phyloP scores from a whole-genome alignment of 2,797 vertebrate genomes.

The Phaenicophaeus curvirostris region DNA sequence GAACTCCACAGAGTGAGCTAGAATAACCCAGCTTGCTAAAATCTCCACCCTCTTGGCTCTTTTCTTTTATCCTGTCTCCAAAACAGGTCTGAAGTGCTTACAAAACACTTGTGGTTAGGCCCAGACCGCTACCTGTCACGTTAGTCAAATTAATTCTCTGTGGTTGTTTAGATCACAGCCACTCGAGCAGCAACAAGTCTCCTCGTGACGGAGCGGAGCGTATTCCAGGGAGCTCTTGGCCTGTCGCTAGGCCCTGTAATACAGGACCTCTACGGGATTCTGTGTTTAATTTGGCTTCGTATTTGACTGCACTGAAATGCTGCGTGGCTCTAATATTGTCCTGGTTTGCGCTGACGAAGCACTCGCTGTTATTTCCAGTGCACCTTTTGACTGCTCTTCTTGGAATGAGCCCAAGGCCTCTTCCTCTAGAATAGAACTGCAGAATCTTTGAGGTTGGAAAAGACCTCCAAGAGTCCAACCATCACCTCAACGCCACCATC shows the following conservation, averaged over 20 bases:
- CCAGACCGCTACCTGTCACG: neutral
- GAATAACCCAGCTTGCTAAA: neutral
- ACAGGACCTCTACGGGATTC: accelerated
- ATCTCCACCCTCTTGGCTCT: neutral
- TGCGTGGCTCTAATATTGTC: accelerated
- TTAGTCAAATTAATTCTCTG: neutral
- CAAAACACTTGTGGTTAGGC: neutral
- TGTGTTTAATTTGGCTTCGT: neutral
- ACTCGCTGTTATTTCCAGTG: neutral
- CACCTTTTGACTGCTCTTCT: neutral
- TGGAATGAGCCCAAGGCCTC: neutral
- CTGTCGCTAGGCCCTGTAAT: accelerated
- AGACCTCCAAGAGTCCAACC: too few relatives aligned
- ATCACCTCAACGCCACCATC: too few relatives aligned
- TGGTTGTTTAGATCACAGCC: neutral
- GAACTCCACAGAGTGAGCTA: neutral
- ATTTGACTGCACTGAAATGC: neutral
- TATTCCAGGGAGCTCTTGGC: neutral
- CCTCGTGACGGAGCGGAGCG: accelerated
- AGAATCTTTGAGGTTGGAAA: too few relatives aligned
- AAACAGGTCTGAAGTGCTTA: neutral
- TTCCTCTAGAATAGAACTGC: neutral
- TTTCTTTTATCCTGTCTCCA: neutral
- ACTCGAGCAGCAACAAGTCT: neutral
- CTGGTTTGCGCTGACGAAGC: neutral